These are phyloP conservation scores for Rhineura floridana DNA, from an alignment of 2,113 vertebrate species.

Conservation along the genomic window DNA sequence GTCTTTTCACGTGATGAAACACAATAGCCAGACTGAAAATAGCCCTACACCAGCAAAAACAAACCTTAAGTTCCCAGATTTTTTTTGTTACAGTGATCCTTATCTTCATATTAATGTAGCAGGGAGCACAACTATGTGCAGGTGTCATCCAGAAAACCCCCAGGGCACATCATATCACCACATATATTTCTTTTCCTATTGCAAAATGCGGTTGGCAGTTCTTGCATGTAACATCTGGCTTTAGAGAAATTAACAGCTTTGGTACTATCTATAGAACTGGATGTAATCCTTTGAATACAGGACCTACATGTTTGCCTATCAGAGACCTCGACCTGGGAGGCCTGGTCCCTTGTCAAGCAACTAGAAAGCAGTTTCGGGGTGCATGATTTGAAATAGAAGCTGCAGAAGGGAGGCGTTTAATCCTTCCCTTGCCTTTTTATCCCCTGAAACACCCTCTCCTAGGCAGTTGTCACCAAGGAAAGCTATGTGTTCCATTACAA, in stretches of 20 bases:
- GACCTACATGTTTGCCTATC: background rate
- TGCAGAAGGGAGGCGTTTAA: background rate
- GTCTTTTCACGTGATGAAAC: slow-evolving; percentile 39
- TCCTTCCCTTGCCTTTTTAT: background rate
- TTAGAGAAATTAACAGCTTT: background rate
- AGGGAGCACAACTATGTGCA: background rate
- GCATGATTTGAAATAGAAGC: background rate
- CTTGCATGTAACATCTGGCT: background rate
- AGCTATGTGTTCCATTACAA: background rate
- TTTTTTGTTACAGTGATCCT: slow-evolving; percentile 18
- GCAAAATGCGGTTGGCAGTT: background rate
- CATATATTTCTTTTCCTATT: background rate
- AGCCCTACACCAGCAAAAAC: slow-evolving; percentile 35
- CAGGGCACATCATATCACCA: background rate
- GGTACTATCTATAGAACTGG: background rate
- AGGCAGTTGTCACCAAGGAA: background rate
- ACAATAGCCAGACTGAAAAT: background rate
- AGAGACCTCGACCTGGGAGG: background rate
- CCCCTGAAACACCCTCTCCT: background rate
- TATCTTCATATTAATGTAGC: background rate
- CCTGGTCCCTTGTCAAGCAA: background rate
- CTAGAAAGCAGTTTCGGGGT: background rate
- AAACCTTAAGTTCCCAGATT: background rate
- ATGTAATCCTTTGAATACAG: background rate
- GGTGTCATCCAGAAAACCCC: background rate